These are phyloP conservation scores for Aromia moschata DNA, from an alignment of 2,888 invertebrate genomes.

Conservation along the genomic window DNA sequence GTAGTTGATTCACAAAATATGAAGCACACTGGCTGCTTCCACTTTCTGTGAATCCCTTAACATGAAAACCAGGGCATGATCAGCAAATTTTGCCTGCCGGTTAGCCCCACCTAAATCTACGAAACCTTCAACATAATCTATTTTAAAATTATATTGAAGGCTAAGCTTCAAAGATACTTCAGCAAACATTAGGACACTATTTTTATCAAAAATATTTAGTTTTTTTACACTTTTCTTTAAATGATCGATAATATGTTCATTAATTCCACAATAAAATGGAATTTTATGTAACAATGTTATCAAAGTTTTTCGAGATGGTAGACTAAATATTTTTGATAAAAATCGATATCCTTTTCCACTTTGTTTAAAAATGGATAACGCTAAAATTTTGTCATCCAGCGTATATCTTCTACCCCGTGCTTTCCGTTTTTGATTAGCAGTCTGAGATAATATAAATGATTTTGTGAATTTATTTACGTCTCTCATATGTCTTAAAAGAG, in stretches of 20 bases:
- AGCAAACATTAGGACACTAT: slow-evolving; percentile 41
- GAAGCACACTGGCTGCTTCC: slow-evolving; percentile 46
- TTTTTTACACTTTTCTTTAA: slow-evolving; percentile 26
- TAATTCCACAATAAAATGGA: slow-evolving; percentile 35
- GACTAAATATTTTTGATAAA: slow-evolving; percentile 36
- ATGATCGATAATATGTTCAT: slow-evolving; percentile 31
- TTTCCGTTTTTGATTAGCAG: neutral
- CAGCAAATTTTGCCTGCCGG: slow-evolving; percentile 35
- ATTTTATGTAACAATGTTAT: slow-evolving; percentile 31
- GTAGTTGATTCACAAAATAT: slow-evolving; percentile 39
- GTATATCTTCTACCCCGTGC: slow-evolving; percentile 7
- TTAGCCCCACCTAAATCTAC: slow-evolving; percentile 34
- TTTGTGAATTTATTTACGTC: slow-evolving; percentile 8
- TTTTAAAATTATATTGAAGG: slow-evolving; percentile 33
- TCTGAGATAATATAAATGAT: slow-evolving; percentile 9
- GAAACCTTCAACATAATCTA: slow-evolving; percentile 35
- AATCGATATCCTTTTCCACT: slow-evolving; percentile 35
- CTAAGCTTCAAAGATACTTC: slow-evolving; percentile 37
- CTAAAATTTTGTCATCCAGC: slow-evolving; percentile 17
- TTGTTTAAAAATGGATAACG: slow-evolving; percentile 37
- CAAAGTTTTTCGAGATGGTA: slow-evolving; percentile 38
- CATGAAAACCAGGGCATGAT: slow-evolving; percentile 47
- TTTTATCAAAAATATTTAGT: slow-evolving; percentile 32
- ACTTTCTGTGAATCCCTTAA: slow-evolving; percentile 40
- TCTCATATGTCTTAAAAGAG: neutral